phyloP scores from a whole-genome alignment of 2,888 invertebrate species.

The Trichopoda pennipes region DNA sequence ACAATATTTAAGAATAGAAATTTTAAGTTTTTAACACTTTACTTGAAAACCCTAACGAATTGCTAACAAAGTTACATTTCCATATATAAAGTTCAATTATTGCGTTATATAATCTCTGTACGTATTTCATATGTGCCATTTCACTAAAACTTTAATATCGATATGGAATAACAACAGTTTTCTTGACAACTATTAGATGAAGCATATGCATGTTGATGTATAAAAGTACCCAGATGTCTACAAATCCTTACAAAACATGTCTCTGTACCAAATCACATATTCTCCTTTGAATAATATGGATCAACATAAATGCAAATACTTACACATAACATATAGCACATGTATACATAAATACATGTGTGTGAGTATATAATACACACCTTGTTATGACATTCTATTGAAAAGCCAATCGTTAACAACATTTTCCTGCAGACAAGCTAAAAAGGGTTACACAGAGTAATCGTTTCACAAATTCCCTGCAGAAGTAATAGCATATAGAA shows the following conservation, averaged over 20 bases:
- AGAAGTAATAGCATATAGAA: neutral
- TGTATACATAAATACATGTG: neutral
- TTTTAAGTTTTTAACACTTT: too few species aligned
- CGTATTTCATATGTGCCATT: neutral
- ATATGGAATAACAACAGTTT: slow-evolving; percentile 23
- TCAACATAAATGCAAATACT: neutral
- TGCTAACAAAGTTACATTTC: neutral
- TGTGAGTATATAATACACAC: too few species aligned
- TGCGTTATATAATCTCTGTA: neutral
- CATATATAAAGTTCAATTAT: neutral
- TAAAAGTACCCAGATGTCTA: slow-evolving; percentile 2
- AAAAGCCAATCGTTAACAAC: neutral
- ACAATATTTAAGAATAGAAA: too few species aligned
- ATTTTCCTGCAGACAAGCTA: neutral
- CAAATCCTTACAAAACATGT: slow-evolving; percentile 23
- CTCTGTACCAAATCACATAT: slow-evolving; percentile 25
- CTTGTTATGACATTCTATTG: slow-evolving; percentile 5
- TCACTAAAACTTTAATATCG: slow-evolving; percentile 25
- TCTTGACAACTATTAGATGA: slow-evolving; percentile 23
- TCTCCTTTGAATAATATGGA: neutral
- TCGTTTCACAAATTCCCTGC: slow-evolving; percentile 1
- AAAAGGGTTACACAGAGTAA: too few species aligned
- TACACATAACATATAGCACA: neutral
- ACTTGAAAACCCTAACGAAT: too few species aligned
- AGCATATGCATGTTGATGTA: slow-evolving; percentile 1